phyloP scores from a whole-genome alignment of 2,888 invertebrate genomes.

The Halictus ligatus region DNA sequence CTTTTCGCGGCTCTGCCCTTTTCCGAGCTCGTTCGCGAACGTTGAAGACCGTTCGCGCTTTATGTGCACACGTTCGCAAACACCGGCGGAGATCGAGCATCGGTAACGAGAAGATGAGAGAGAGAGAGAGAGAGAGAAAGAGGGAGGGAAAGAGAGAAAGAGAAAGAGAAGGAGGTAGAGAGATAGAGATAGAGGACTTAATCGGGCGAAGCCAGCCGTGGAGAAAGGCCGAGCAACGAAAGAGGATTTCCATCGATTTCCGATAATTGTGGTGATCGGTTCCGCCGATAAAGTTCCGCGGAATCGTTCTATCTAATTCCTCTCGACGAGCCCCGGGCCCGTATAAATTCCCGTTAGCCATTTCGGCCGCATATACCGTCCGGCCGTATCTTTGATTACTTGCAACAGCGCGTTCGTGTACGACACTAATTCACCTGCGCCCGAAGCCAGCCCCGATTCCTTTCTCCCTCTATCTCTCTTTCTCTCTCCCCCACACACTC shows the following conservation, averaged over 20 bases:
- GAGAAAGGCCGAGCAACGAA: constrained; percentile 42
- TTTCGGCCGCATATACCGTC: constrained; percentile 18
- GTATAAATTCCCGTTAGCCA: constrained; percentile 31
- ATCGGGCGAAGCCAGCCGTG: constrained; percentile 41
- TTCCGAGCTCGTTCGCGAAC: neutral
- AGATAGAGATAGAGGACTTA: constrained; percentile 22
- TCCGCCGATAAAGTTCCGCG: constrained; percentile 59
- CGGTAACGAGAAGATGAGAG: constrained; percentile 15
- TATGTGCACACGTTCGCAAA: constrained; percentile 26
- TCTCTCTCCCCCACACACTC: neutral
- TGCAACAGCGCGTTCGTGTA: constrained; percentile 35
- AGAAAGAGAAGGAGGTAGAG: neutral
- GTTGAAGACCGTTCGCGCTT: neutral
- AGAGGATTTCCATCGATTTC: constrained; percentile 71
- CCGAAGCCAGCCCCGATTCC: neutral
- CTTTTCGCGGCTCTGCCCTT: constrained; percentile 16
- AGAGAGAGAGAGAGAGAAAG: neutral
- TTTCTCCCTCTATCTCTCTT: neutral
- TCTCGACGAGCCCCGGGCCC: constrained; percentile 44
- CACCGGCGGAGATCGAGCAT: constrained; percentile 15
- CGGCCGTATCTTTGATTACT: constrained; percentile 56
- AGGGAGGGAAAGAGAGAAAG: neutral
- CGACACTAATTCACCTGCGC: constrained; percentile 31
- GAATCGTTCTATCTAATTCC: constrained; percentile 62
- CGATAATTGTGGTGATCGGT: constrained; percentile 69